Percentiles rank a stretch among this genome's conserved stretches.
Evolutionary conservation across 2,797 vertebrate species (phyloP).

Genomic region (Sarcoramphus papa): DNA sequence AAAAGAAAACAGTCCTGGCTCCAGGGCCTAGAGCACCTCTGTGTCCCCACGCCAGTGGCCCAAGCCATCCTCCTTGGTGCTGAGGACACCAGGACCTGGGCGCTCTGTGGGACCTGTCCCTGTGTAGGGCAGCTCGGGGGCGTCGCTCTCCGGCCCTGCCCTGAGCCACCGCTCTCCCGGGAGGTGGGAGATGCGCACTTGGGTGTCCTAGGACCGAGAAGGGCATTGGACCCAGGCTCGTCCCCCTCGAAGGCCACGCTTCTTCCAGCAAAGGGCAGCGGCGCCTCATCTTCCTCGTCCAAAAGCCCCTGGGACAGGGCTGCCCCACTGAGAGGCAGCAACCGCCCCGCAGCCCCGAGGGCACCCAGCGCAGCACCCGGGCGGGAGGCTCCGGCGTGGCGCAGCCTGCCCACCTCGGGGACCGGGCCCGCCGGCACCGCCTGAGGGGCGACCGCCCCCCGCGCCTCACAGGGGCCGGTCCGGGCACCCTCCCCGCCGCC

Average conservation of each 20-base stretch:
- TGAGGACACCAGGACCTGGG: rapidly evolving
- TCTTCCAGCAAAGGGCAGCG: neutral
- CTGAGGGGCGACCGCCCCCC: rapidly evolving
- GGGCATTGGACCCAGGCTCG: neutral
- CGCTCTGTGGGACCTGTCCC: rapidly evolving
- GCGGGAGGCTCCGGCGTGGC: rapidly evolving
- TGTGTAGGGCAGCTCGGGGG: rapidly evolving
- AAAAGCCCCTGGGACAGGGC: rapidly evolving
- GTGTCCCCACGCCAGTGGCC: rapidly evolving
- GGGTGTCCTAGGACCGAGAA: no score
- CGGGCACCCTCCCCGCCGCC: neutral
- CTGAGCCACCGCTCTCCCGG: neutral
- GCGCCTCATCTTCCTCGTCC: neutral
- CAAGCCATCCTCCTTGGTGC: rapidly evolving
- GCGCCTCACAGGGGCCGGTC: rapidly evolving
- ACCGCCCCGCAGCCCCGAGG: no score
- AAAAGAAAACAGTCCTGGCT: no score
- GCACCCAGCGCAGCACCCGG: neutral
- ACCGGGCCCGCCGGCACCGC: rapidly evolving
- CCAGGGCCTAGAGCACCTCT: neutral
- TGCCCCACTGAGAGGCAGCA: neutral
- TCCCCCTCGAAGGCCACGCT: neutral
- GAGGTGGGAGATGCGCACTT: rapidly evolving
- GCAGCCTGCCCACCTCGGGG: rapidly evolving
- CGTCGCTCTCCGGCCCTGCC: neutral